phyloP scores from a whole-genome alignment of 2,113 vertebrate genomes.

The Pitta sordida region DNA sequence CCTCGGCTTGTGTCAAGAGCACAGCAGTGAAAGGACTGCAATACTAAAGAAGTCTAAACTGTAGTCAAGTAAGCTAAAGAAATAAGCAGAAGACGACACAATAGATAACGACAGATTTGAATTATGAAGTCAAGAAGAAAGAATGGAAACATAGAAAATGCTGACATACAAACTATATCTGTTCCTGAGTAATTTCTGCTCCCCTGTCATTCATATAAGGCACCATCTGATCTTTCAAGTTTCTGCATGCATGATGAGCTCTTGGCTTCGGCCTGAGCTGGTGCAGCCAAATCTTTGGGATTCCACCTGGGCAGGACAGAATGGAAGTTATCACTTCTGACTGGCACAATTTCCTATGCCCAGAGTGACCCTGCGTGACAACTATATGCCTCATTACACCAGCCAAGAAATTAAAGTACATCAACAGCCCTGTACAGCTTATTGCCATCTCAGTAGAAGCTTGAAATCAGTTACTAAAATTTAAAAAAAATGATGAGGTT shows the following conservation, averaged over 20 bases:
- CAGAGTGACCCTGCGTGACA: constrained; percentile 39
- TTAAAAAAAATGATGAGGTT: neutral
- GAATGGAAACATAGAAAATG: neutral
- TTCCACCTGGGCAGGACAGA: constrained; percentile 64
- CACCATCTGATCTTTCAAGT: constrained; percentile 46
- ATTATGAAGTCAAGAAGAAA: constrained; percentile 6
- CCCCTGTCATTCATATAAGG: constrained; percentile 12
- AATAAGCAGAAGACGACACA: neutral
- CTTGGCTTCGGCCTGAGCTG: constrained; percentile 12
- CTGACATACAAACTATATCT: neutral
- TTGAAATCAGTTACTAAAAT: neutral
- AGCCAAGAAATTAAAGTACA: constrained; percentile 52
- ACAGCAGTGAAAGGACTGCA: neutral
- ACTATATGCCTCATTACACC: constrained; percentile 39
- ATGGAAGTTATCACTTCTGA: constrained; percentile 54
- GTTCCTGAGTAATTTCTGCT: constrained; percentile 17
- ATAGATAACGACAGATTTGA: neutral
- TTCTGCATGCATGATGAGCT: constrained; percentile 40
- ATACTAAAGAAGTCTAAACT: neutral
- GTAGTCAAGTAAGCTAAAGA: neutral
- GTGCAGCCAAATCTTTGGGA: constrained; percentile 22
- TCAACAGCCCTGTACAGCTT: neutral
- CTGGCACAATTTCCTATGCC: constrained; percentile 25
- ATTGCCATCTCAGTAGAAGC: neutral
- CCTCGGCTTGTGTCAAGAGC: neutral